phyloP scores from a whole-genome alignment of 30 jellyfish, hydroid and myxozoan species.

The Cassiopea xamachana region DNA sequence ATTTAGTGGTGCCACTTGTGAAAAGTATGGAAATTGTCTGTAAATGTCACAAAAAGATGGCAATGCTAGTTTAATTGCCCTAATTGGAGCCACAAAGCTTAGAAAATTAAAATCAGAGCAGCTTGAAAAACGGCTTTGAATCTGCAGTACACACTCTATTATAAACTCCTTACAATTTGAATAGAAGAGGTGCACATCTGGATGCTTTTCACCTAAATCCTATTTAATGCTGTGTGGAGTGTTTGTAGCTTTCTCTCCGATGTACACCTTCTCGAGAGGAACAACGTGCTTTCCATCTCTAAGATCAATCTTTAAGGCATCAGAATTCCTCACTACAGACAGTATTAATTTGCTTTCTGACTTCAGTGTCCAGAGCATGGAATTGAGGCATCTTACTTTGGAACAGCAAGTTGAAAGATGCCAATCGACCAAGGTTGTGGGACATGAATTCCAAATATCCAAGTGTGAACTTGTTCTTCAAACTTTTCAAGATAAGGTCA shows the following conservation, averaged over 20 bases:
- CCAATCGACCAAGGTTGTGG: conserved; percentile 31
- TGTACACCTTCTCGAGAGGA: neutral
- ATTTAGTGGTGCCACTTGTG: no score
- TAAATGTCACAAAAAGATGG: no score
- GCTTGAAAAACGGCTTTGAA: conserved; percentile 18
- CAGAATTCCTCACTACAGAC: conserved; percentile 19
- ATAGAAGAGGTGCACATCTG: conserved; percentile 5
- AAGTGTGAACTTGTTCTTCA: conserved; percentile 49
- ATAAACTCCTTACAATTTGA: conserved; percentile 27
- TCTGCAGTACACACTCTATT: conserved; percentile 19
- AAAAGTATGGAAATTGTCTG: no score
- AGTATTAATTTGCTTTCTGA: conserved; percentile 13
- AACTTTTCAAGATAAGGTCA: conserved; percentile 27
- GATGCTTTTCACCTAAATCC: conserved; percentile 17
- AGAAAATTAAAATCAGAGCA: conserved; percentile 30
- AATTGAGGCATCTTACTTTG: conserved; percentile 51
- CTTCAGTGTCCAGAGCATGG: conserved; percentile 41
- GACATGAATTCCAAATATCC: conserved; percentile 56
- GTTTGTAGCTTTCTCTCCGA: conserved; percentile 7
- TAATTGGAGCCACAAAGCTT: neutral
- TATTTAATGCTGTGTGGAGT: conserved; percentile 7
- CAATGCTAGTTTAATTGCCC: neutral
- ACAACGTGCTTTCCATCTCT: neutral
- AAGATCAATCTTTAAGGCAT: neutral
- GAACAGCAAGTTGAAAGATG: conserved; percentile 34